Conservation (phyloP, 2,888 invertebrate genomes). For the Lapara coniferarum region DNA sequence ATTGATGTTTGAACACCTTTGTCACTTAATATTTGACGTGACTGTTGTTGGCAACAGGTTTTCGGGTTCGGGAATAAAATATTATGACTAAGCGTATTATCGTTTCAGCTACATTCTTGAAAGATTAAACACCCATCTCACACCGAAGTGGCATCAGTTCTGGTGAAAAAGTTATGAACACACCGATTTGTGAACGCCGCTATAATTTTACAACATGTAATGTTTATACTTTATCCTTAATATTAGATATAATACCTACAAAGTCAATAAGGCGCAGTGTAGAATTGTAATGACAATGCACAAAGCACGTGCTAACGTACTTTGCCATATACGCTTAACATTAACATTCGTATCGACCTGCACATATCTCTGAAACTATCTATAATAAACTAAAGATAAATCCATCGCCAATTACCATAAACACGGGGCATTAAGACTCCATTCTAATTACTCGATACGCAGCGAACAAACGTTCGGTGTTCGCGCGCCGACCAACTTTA, state of each 20-base stretch:
- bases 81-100: no score
- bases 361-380: background rate
- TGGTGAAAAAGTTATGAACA: no score
- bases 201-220: no score
- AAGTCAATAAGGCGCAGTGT: no score
- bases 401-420: conserved; percentile 13
- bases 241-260: no score
- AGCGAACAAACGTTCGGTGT: background rate
- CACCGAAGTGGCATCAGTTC: no score
- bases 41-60: conserved; percentile 11
- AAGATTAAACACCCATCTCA: no score
- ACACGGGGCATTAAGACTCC: conserved; percentile 7
- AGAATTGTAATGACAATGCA: no score
- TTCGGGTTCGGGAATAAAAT: background rate
- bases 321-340: background rate
- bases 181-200: no score
- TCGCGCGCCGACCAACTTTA: conserved; percentile 3
- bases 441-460: conserved; percentile 7
- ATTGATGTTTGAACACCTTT: conserved; percentile 24
- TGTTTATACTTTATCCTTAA: no score
- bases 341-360: background rate
- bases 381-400: background rate
- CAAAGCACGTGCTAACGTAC: no score
- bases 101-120: no score
- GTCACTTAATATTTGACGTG: conserved; percentile 24